Evolutionary conservation across 2,888 invertebrate genomes (phyloP), one percentile per base, ranked within the genome.

Genomic region (Barypeithes pellucidus): DNA sequence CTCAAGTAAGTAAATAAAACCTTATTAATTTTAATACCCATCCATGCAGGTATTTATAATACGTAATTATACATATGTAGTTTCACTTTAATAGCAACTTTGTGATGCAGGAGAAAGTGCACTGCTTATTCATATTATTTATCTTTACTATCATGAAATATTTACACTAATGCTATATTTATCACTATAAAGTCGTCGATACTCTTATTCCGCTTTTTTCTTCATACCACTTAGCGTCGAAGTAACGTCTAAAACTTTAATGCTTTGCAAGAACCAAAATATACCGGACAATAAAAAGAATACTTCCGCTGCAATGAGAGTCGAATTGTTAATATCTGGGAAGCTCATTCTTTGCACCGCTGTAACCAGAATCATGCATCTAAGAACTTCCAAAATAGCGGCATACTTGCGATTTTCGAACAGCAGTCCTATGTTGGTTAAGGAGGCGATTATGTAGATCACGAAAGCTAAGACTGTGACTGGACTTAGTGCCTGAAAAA

Each of bases 401-500:
- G 91, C 91, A 78, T 89, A 87, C 7, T 89, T 88, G 47, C 89
- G 89, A 78, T 91, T 89, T 79, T 94, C 94, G 79, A 94, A 91
- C 8, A 94, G 83, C 88, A 93, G 89, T 0, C 94, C 93, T 61
- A 94, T 92, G 22, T 90, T 87, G 0, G 91, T 91, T 12, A 94
- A 85, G 0, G 93, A 91, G 2, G 89, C 89, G 52, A 93, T 88
- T 77, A 93, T 90, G 87, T 92, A 93, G 50, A 88, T 74, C 0
- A 91, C 89, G 80, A 89, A 89, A 59, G 88, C 84, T 12, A 90
- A 84, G 1, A 91, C 90, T 2, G 89, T 88, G 11, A 90, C 78
- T 43, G 90, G 90, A 71, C 88, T 89, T 85, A 91, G 88, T 11
- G 89, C 89, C 93, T 93, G 88, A 0, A 88, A 89, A 43, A 7